phyloP scores from a whole-genome alignment of 2,113 vertebrate genomes.

The Tragelaphus buxtoni region DNA sequence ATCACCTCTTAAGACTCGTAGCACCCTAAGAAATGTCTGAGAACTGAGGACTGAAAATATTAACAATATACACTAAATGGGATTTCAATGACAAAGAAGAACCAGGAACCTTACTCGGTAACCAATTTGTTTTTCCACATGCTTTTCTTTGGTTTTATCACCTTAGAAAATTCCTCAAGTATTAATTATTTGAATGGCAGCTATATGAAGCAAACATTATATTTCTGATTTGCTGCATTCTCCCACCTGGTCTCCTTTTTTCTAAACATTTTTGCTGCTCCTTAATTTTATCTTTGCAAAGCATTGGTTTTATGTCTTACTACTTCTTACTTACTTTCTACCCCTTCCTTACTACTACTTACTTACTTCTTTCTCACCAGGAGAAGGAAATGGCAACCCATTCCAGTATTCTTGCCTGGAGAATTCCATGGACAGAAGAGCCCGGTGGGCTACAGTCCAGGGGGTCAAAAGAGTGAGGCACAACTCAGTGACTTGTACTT shows the following conservation, averaged over 20 bases:
- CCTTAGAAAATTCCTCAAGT: background rate
- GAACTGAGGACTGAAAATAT: background rate
- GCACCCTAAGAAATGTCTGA: background rate
- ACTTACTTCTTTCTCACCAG: background rate
- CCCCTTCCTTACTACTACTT: background rate
- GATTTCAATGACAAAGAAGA: background rate
- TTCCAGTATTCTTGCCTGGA: background rate
- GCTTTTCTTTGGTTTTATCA: background rate
- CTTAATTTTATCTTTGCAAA: conserved; percentile 17
- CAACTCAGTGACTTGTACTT: background rate
- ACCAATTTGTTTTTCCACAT: background rate
- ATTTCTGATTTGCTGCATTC: background rate
- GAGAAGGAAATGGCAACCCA: background rate
- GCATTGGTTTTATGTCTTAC: background rate
- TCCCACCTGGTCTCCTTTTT: background rate
- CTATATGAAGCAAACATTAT: background rate
- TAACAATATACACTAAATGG: background rate
- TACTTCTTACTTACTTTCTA: background rate
- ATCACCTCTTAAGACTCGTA: background rate
- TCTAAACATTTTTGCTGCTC: background rate
- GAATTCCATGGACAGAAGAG: background rate
- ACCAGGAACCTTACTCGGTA: background rate
- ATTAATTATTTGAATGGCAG: background rate
- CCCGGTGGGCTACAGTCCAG: background rate
- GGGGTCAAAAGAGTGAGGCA: background rate